Evolutionary conservation across 1,140 invertebrate genomes (phyloP).

Genomic region (Sycobia sp.): DNA sequence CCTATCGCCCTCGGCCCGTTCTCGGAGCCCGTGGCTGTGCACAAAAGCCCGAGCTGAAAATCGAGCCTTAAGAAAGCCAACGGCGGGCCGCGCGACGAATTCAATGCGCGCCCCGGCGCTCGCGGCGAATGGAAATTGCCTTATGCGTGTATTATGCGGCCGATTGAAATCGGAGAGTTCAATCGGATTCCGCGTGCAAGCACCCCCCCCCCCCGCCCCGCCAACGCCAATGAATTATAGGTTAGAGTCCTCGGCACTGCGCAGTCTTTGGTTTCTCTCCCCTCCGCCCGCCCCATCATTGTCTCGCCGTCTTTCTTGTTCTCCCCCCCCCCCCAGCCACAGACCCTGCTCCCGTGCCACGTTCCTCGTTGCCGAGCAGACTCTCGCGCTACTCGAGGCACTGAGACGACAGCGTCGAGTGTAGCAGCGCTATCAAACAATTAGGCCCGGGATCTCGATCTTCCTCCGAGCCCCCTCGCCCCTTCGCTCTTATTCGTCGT

Average conservation of each 20-base stretch:
- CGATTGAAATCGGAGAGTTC: conserved; percentile 21
- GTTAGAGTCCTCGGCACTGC: too few species aligned
- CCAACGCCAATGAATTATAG: conserved; percentile 21
- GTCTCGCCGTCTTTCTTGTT: too few species aligned
- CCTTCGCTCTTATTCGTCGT: neutral
- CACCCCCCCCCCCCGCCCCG: too few species aligned
- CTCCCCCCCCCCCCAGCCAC: too few species aligned
- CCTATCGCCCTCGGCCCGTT: too few species aligned
- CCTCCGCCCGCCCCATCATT: neutral
- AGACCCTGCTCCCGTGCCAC: neutral
- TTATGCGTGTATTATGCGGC: too few species aligned
- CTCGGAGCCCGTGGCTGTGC: too few species aligned
- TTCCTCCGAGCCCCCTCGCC: neutral
- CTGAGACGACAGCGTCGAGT: conserved; percentile 5
- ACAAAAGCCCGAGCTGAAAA: too few species aligned
- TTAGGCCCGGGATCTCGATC: conserved; percentile 40
- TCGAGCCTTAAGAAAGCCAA: too few species aligned
- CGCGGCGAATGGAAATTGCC: neutral
- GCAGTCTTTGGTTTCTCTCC: too few species aligned
- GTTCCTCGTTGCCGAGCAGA: conserved; percentile 2
- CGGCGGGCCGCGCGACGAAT: neutral
- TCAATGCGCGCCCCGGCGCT: neutral
- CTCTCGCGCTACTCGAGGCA: too few species aligned
- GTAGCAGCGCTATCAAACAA: conserved; percentile 53
- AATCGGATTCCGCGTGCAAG: conserved; percentile 22